Evolutionary conservation across 2,113 vertebrate species (phyloP).

Genomic region (Syngnathus floridae): DNA sequence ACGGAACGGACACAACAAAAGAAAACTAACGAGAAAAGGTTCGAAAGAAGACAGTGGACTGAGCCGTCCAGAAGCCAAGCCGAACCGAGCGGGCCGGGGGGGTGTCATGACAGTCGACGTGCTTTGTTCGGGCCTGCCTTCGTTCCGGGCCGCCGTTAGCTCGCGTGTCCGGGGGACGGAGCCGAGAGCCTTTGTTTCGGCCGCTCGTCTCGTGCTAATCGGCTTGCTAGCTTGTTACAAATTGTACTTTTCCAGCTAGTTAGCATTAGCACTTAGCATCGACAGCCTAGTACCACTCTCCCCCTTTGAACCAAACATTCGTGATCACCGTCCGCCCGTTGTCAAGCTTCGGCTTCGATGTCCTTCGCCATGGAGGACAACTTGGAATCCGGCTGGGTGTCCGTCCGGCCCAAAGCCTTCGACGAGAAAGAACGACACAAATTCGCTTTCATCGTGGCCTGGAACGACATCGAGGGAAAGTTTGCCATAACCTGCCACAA

Average conservation of each 20-base stretch:
- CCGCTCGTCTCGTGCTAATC: neutral
- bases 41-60: constrained; percentile 24
- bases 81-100: constrained; percentile 17
- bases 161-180: neutral
- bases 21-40: neutral
- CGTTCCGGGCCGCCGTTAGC: neutral
- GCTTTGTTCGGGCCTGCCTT: neutral
- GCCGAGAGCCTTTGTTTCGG: constrained; percentile 34
- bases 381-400: constrained; percentile 92
- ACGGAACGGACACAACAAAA: constrained; percentile 60
- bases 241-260: neutral
- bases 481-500: constrained; percentile 97
- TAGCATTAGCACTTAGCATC: constrained; percentile 7
- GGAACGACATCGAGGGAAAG: constrained; percentile 95
- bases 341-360: constrained; percentile 60
- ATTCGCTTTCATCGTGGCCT: constrained; percentile 95
- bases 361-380: constrained; percentile 87
- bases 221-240: neutral
- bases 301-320: too few relatives aligned
- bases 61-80: constrained; percentile 8
- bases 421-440: constrained; percentile 90
- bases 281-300: neutral
- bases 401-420: constrained; percentile 86
- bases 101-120: constrained; percentile 44
- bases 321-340: constrained; percentile 13